phyloP scores from a whole-genome alignment of 1,140 invertebrate species.

The Planococcus citri region DNA sequence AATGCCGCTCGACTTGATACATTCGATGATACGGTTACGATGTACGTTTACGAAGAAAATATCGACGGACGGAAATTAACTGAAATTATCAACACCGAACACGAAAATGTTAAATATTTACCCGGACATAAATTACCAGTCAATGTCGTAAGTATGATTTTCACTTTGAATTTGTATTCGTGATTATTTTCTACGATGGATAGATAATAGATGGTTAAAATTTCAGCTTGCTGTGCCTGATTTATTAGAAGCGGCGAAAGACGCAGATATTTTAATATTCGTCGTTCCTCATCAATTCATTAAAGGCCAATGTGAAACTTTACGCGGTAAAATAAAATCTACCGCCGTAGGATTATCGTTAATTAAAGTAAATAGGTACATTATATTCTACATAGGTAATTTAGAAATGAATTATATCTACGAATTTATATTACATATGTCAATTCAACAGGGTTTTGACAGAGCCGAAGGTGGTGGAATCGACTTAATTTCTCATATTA shows the following conservation, averaged over 20 bases:
- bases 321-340: slow-evolving; percentile 80
- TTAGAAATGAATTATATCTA: slow-evolving; percentile 7
- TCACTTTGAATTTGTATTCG: too few species aligned
- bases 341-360: slow-evolving; percentile 83
- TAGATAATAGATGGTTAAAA: too few species aligned
- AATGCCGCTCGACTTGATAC: slow-evolving; percentile 69
- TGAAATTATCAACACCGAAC: slow-evolving; percentile 95
- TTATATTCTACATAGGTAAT: slow-evolving; percentile 18
- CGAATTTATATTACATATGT: slow-evolving; percentile 23
- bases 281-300: slow-evolving; percentile 98
- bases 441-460: slow-evolving; percentile 68
- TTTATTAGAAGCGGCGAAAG: slow-evolving; percentile 73
- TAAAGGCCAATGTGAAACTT: slow-evolving; percentile 62
- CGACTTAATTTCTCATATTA: slow-evolving; percentile 91
- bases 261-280: slow-evolving; percentile 92
- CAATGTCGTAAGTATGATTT: slow-evolving; percentile 73
- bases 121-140: slow-evolving; percentile 84
- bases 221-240: slow-evolving; percentile 83
- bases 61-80: slow-evolving; percentile 91
- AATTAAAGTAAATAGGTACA: slow-evolving; percentile 75
- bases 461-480: slow-evolving; percentile 80
- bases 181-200: too few species aligned
- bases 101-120: slow-evolving; percentile 98
- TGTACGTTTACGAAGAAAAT: slow-evolving; percentile 98
- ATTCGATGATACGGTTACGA: slow-evolving; percentile 78